A percentile compares a stretch with the other conserved stretches of the same genome.
Evolutionary conservation across 1,140 invertebrate species (phyloP).

Genomic region (Panagrolaimus sp.): DNA sequence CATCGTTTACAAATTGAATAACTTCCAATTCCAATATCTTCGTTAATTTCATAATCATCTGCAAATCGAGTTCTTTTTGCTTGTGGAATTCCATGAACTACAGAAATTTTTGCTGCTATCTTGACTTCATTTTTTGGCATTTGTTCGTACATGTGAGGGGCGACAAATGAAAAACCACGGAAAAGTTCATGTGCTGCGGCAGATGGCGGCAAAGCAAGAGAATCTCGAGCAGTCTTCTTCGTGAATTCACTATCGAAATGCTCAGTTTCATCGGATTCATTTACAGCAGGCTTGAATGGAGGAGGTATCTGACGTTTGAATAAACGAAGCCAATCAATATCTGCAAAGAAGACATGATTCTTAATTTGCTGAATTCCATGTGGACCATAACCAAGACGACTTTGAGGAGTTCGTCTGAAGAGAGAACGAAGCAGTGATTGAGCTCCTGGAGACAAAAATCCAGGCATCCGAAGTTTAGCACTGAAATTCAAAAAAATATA

Average conservation of each 20-base stretch:
- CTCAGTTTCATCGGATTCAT: slow-evolving; percentile 77
- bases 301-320: slow-evolving; percentile 78
- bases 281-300: slow-evolving; percentile 90
- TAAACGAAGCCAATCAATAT: slow-evolving; percentile 85
- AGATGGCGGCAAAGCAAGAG: slow-evolving; percentile 90
- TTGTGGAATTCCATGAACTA: slow-evolving; percentile 54
- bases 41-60: slow-evolving; percentile 73
- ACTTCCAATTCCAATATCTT: slow-evolving; percentile 75
- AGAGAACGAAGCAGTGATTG: slow-evolving; percentile 82
- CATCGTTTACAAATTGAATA: slow-evolving; percentile 81
- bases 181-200: slow-evolving; percentile 97
- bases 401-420: slow-evolving; percentile 90
- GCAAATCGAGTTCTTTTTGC: slow-evolving; percentile 66
- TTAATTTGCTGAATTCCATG: slow-evolving; percentile 83
- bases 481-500: too few species aligned
- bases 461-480: slow-evolving; percentile 95
- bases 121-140: slow-evolving; percentile 21
- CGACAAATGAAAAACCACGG: slow-evolving; percentile 94
- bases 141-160: slow-evolving; percentile 71
- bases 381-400: slow-evolving; percentile 71
- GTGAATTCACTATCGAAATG: slow-evolving; percentile 99
- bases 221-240: slow-evolving; percentile 88
- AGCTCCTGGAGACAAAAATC: slow-evolving; percentile 85
- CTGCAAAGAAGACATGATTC: slow-evolving; percentile 84
- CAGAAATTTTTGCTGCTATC: neutral